These are phyloP conservation scores for Phocides pigmalion DNA, from an alignment of 1,140 invertebrate species.

Conservation along the genomic window DNA sequence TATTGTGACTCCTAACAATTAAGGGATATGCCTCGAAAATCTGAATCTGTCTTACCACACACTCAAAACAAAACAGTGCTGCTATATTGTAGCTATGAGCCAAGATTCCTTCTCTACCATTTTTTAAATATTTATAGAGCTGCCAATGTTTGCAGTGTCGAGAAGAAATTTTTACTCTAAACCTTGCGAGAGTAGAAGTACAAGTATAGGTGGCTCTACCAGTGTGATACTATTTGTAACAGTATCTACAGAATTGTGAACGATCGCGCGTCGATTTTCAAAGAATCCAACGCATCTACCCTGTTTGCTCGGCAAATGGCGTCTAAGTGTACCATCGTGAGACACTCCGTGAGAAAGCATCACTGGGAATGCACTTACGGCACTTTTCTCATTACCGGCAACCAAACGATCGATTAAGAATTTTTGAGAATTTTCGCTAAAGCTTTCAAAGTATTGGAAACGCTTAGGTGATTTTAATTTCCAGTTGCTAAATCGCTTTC, in stretches of 20 bases:
- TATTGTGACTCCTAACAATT: no score
- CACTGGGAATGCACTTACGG: constrained; percentile 44
- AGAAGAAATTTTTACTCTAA: no score
- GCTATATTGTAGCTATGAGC: no score
- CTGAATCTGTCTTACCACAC: no score
- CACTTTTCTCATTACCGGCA: background rate
- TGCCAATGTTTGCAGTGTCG: no score
- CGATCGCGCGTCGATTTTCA: constrained; percentile 27
- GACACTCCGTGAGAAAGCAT: constrained; percentile 60
- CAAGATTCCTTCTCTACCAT: no score
- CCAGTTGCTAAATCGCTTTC: background rate
- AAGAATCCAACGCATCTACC: constrained; percentile 21
- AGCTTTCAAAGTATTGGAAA: no score
- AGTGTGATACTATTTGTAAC: constrained; percentile 1
- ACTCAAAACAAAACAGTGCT: no score
- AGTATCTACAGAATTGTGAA: background rate
- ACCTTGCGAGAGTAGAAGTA: background rate
- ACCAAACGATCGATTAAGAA: constrained; percentile 2
- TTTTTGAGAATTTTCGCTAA: no score
- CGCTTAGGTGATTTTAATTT: background rate
- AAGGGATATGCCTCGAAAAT: no score
- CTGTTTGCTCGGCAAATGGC: constrained; percentile 39
- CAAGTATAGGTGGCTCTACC: no score
- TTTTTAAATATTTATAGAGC: no score
- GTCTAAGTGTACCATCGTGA: constrained; percentile 43